These are phyloP conservation scores for Anolis apletophallus DNA, from an alignment of 2,797 vertebrate genomes.

Conservation along the genomic window DNA sequence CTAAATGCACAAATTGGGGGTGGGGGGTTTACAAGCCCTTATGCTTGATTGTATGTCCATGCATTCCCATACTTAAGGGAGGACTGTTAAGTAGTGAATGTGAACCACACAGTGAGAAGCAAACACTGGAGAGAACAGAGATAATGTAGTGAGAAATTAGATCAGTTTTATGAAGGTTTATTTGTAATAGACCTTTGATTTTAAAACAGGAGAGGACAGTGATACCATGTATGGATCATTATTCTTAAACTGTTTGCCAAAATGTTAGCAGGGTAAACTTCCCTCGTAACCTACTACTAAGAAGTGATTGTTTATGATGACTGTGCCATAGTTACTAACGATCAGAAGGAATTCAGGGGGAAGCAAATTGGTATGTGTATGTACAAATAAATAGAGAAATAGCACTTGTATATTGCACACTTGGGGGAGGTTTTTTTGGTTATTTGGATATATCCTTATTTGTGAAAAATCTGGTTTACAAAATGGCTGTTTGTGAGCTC, in stretches of 20 bases:
- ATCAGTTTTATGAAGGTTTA: not conserved
- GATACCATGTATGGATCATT: not conserved
- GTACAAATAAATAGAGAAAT: not conserved
- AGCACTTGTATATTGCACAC: not conserved
- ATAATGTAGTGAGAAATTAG: not conserved
- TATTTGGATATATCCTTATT: not conserved
- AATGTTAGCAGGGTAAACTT: not conserved
- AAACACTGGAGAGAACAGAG: no score
- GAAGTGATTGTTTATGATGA: not conserved
- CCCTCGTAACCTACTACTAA: not conserved
- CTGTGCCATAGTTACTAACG: not conserved
- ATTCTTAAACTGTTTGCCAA: not conserved
- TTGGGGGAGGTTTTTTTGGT: no score
- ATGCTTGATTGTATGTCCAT: not conserved
- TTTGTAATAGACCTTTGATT: not conserved
- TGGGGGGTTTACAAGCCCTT: not conserved
- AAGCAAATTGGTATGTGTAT: no score
- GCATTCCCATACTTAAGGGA: not conserved
- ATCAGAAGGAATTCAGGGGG: not conserved
- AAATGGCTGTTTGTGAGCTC: not conserved
- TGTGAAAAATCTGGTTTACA: not conserved
- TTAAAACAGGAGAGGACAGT: not conserved
- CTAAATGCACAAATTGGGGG: not conserved
- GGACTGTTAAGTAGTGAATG: not conserved
- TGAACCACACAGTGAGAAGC: not conserved